Conservation (phyloP, 2,797 vertebrate species). For the Periophthalmus magnuspinnatus region DNA sequence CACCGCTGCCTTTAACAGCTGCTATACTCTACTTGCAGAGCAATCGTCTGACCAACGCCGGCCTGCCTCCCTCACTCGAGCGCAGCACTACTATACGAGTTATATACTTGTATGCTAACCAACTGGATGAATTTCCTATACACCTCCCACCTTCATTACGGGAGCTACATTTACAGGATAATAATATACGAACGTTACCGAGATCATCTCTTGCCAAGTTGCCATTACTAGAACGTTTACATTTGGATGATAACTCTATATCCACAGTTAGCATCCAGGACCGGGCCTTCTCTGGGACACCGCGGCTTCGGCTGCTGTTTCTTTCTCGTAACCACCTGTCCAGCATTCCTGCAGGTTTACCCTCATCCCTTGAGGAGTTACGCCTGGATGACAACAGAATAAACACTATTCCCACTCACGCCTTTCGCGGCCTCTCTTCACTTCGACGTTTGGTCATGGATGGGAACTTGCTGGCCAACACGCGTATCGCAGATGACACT, state of each 20-base stretch:
- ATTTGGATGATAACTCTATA: constrained; percentile 95
- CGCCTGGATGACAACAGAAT: constrained; percentile 94
- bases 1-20: constrained; percentile 85
- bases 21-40: constrained; percentile 97
- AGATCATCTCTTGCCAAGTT: constrained; percentile 85
- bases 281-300: constrained; percentile 90
- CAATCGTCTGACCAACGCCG: constrained; percentile 89
- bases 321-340: constrained; percentile 93
- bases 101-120: constrained; percentile 93
- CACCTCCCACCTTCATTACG: constrained; percentile 87
- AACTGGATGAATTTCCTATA: constrained; percentile 88
- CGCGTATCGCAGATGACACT: constrained; percentile 92
- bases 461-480: constrained; percentile 93
- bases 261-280: constrained; percentile 96
- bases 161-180: constrained; percentile 96
- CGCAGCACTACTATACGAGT: constrained; percentile 82
- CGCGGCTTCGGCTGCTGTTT: constrained; percentile 85
- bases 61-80: constrained; percentile 84
- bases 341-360: constrained; percentile 90
- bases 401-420: constrained; percentile 89
- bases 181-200: constrained; percentile 89
- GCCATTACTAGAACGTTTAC: constrained; percentile 89
- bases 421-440: constrained; percentile 88
- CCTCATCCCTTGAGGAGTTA: constrained; percentile 89
- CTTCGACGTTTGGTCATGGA: constrained; percentile 90